Conservation (phyloP, 2,888 invertebrate species). For the Unio delphinus region DNA sequence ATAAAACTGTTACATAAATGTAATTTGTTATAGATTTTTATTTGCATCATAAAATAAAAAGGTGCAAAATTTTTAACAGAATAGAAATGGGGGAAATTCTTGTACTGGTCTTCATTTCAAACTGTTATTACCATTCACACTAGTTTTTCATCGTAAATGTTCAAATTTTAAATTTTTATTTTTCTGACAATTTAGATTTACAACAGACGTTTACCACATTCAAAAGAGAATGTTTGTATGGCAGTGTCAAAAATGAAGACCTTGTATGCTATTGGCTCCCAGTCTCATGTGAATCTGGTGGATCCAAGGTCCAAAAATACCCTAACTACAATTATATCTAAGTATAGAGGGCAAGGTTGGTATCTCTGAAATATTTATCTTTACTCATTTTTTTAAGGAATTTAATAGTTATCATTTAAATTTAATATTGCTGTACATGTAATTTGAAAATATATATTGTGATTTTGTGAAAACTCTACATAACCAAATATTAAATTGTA, state of each 20-base stretch:
- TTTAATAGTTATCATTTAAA: not conserved
- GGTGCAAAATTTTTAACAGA: no score
- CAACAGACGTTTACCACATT: slow-evolving; percentile 88
- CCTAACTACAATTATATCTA: slow-evolving; percentile 78
- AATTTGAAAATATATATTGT: not conserved
- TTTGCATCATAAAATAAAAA: no score
- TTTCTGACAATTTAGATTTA: slow-evolving; percentile 76
- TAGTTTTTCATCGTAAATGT: not conserved
- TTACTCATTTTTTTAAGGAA: not conserved
- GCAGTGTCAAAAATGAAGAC: slow-evolving; percentile 86
- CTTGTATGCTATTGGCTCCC: slow-evolving; percentile 93
- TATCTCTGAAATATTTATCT: slow-evolving; percentile 1
- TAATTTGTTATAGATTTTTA: no score
- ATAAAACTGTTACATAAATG: no score
- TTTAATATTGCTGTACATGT: not conserved
- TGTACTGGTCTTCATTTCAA: no score
- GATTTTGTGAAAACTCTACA: not conserved
- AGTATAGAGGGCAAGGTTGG: slow-evolving; percentile 89
- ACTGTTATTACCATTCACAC: no score
- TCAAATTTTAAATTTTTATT: slow-evolving; percentile 1
- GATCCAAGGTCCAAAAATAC: slow-evolving; percentile 80
- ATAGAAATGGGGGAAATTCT: no score
- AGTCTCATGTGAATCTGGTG: slow-evolving; percentile 90
- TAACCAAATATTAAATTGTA: not conserved
- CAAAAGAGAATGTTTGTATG: slow-evolving; percentile 94